These are phyloP conservation scores for Coelopa frigida DNA, from an alignment of 1,140 invertebrate species.

Conservation along the genomic window DNA sequence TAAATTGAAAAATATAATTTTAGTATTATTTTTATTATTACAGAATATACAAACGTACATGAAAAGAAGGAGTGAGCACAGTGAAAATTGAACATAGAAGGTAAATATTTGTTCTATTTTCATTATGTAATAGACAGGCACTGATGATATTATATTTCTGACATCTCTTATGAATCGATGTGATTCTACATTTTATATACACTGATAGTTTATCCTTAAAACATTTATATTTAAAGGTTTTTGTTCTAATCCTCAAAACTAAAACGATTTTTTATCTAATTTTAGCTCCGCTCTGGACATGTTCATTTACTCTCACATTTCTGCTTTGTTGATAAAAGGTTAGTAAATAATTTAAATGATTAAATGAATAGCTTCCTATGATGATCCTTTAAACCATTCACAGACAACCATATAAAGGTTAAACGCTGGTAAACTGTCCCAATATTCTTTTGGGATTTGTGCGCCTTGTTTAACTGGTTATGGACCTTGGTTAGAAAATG, in stretches of 20 bases:
- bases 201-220: no score
- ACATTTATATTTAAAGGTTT: no score
- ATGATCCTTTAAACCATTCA: slow-evolving; percentile 43
- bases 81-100: no score
- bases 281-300: no score
- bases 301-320: no score
- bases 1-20: no score
- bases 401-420: slow-evolving; percentile 38
- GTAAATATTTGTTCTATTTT: no score
- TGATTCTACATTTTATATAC: slow-evolving; percentile 30
- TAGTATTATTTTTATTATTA: no score
- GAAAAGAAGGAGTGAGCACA: no score
- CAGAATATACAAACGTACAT: no score
- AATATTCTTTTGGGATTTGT: slow-evolving; percentile 41
- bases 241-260: no score
- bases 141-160: slow-evolving; percentile 35
- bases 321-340: background rate
- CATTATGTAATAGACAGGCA: slow-evolving; percentile 4
- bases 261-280: no score
- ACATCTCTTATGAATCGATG: slow-evolving; percentile 41
- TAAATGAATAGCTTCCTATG: slow-evolving; percentile 16
- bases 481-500: slow-evolving; percentile 42
- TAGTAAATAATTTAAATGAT: background rate
- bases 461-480: slow-evolving; percentile 30
- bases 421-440: slow-evolving; percentile 27